Percentiles rank a stretch among this genome's conserved stretches.
phyloP scores from a whole-genome alignment of 2,113 vertebrate species.

The Mesocricetus auratus region DNA sequence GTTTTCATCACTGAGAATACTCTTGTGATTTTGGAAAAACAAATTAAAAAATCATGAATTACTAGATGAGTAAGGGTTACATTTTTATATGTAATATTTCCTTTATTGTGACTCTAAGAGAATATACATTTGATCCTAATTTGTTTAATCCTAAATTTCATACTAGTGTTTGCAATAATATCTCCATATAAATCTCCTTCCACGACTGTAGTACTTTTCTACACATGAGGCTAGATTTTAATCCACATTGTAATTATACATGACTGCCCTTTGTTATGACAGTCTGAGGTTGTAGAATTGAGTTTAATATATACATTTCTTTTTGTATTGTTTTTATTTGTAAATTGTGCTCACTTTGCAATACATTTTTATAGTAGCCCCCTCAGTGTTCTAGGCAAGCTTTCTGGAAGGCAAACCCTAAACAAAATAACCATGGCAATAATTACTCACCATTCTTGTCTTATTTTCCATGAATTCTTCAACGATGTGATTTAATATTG shows the following conservation, averaged over 20 bases:
- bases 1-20: slow-evolving; percentile 71
- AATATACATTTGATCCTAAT: slow-evolving; percentile 27
- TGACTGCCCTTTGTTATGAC: slow-evolving; percentile 15
- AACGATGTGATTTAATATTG: slow-evolving; percentile 17
- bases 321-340: slow-evolving; percentile 25
- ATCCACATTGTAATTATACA: background rate
- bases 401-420: slow-evolving; percentile 6
- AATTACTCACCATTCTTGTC: background rate
- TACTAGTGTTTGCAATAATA: slow-evolving; percentile 42
- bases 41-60: slow-evolving; percentile 76
- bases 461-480: slow-evolving; percentile 57
- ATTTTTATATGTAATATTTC: slow-evolving; percentile 55
- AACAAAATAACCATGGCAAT: background rate
- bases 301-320: background rate
- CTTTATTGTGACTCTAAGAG: slow-evolving; percentile 43
- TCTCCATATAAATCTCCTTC: slow-evolving; percentile 49
- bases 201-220: slow-evolving; percentile 41
- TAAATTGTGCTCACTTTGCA: background rate
- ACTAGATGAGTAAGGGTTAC: slow-evolving; percentile 53
- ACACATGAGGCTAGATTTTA: slow-evolving; percentile 20
- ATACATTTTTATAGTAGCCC: background rate
- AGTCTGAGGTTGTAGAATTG: slow-evolving; percentile 13
- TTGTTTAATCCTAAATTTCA: slow-evolving; percentile 45
- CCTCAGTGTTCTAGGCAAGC: slow-evolving; percentile 18
- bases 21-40: slow-evolving; percentile 71